phyloP scores from a whole-genome alignment of 2,888 invertebrate species.

The Carpatolechia fugitivella region DNA sequence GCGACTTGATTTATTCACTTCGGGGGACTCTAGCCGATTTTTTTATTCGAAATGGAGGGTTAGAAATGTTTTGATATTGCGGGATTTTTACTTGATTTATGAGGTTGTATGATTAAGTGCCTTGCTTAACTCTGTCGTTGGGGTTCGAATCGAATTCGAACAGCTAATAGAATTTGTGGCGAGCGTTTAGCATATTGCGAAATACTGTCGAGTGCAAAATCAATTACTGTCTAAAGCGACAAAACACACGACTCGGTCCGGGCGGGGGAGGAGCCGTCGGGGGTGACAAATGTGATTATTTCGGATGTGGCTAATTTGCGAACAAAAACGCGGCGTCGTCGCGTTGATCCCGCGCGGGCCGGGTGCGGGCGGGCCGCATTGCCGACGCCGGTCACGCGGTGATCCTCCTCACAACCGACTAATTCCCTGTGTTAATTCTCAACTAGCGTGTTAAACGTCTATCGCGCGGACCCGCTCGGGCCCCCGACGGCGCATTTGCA shows the following conservation, averaged over 20 bases:
- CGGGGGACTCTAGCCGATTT: conserved; percentile 26
- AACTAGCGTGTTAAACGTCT: conserved; percentile 29
- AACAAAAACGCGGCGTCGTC: too few species aligned
- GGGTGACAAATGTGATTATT: too few species aligned
- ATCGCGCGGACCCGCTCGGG: conserved; percentile 13
- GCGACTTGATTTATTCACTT: conserved; percentile 70
- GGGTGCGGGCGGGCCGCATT: too few species aligned
- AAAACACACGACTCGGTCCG: too few species aligned
- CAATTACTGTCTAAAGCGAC: too few species aligned
- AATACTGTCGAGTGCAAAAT: too few species aligned
- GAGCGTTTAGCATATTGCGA: too few species aligned
- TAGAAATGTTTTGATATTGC: conserved; percentile 25
- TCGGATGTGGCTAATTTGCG: too few species aligned
- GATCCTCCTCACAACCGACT: conserved; percentile 32
- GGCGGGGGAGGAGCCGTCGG: too few species aligned
- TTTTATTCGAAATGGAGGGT: conserved; percentile 22
- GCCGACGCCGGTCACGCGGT: conserved; percentile 33
- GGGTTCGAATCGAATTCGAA: not conserved
- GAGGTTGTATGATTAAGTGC: conserved; percentile 16
- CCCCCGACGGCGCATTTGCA: conserved; percentile 22
- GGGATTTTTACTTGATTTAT: conserved; percentile 18
- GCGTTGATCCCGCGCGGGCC: too few species aligned
- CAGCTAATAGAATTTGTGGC: too few species aligned
- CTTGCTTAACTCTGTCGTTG: conserved; percentile 2
- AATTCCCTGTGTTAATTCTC: conserved; percentile 33